These are phyloP conservation scores for Sycophila sp. DNA, from an alignment of 1,140 invertebrate genomes.

Conservation along the genomic window DNA sequence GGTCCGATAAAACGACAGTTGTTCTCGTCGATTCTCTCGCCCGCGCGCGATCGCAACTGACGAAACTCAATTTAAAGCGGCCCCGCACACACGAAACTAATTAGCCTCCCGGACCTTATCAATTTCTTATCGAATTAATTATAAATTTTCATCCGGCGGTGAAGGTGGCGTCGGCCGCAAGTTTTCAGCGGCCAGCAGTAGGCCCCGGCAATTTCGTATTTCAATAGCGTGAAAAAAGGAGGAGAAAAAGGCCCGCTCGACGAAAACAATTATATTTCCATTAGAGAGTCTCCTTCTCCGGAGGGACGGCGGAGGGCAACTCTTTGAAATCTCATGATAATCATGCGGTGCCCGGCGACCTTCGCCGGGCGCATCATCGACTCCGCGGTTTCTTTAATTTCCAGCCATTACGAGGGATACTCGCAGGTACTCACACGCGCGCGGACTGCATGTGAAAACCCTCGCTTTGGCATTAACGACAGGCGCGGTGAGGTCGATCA, in stretches of 20 bases:
- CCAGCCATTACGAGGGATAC: constrained; percentile 47
- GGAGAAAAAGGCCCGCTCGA: not conserved
- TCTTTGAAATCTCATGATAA: constrained; percentile 51
- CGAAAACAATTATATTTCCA: constrained; percentile 55
- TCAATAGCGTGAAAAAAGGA: not conserved
- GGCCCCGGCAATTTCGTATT: not conserved
- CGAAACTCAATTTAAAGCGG: not conserved
- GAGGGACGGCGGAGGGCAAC: constrained; percentile 42
- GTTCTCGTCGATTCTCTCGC: constrained; percentile 55
- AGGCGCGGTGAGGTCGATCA: constrained; percentile 23
- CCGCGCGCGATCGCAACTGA: constrained; percentile 13
- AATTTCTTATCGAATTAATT: constrained; percentile 28
- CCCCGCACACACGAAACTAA: constrained; percentile 15
- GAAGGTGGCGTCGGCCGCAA: not conserved
- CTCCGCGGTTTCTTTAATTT: constrained; percentile 51
- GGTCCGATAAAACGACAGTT: constrained; percentile 58
- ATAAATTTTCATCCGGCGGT: constrained; percentile 4
- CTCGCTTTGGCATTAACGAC: not conserved
- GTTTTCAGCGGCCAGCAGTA: not conserved
- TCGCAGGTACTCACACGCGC: not conserved
- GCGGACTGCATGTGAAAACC: not conserved
- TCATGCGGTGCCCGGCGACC: constrained; percentile 37
- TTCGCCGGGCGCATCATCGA: constrained; percentile 41
- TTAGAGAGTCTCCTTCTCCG: constrained; percentile 34
- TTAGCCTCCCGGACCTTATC: constrained; percentile 5